Percentiles rank a stretch among this genome's conserved stretches.
phyloP scores from a whole-genome alignment of 1,140 invertebrate species.

The Mercenaria mercenaria region DNA sequence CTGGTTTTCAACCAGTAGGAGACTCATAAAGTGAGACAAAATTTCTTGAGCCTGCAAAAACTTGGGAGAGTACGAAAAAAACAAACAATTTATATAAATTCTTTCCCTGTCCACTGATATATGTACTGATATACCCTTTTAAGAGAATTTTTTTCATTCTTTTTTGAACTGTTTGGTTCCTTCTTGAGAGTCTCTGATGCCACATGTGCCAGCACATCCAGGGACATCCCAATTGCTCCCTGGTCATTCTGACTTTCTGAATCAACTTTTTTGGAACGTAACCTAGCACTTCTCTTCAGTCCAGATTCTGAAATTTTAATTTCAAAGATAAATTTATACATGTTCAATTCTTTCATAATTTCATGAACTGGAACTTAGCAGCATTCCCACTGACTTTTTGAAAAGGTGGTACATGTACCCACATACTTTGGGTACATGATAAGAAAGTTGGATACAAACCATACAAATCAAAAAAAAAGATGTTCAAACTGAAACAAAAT shows the following conservation, averaged over 20 bases:
- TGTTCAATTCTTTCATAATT: neutral
- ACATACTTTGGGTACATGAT: too few species aligned
- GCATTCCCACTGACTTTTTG: neutral
- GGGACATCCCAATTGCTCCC: slow-evolving; percentile 71
- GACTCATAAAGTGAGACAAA: too few species aligned
- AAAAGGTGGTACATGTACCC: too few species aligned
- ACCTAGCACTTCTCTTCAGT: slow-evolving; percentile 14
- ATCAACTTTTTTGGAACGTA: slow-evolving; percentile 35
- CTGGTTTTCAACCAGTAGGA: too few species aligned
- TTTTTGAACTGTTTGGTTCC: slow-evolving; percentile 69
- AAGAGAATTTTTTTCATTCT: neutral
- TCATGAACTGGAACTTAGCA: neutral
- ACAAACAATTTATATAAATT: too few species aligned
- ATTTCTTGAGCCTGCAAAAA: too few species aligned
- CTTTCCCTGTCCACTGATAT: too few species aligned
- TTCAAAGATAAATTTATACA: neutral
- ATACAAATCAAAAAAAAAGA: too few species aligned
- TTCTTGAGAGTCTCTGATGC: slow-evolving; percentile 79
- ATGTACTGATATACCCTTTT: slow-evolving; percentile 48
- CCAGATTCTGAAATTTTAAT: slow-evolving; percentile 2
- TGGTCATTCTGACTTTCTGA: slow-evolving; percentile 62
- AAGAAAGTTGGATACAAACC: too few species aligned
- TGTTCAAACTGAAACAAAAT: too few species aligned
- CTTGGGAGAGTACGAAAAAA: too few species aligned
- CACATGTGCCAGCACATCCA: slow-evolving; percentile 83